phyloP scores from a whole-genome alignment of 2,113 vertebrate genomes.

The Nannospalax galili region DNA sequence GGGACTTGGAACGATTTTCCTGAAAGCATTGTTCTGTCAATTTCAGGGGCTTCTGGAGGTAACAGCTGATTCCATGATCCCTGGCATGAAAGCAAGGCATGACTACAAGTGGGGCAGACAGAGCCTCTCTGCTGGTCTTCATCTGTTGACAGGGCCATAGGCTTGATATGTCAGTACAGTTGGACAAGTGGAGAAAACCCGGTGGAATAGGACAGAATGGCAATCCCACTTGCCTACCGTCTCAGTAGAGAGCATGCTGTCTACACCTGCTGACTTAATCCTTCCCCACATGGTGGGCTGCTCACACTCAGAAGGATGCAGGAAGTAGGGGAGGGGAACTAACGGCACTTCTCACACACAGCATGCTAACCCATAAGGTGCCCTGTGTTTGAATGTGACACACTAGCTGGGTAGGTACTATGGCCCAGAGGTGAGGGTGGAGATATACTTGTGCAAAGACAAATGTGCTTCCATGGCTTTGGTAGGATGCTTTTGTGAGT shows the following conservation, averaged over 20 bases:
- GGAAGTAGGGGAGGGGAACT: background rate
- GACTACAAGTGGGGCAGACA: background rate
- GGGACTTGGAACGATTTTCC: slow-evolving; percentile 43
- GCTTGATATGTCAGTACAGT: background rate
- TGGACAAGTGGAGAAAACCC: background rate
- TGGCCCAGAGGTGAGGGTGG: background rate
- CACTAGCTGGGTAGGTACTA: background rate
- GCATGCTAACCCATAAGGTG: background rate
- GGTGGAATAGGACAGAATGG: background rate
- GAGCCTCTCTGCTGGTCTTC: background rate
- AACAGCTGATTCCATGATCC: slow-evolving; percentile 56
- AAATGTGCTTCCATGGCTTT: background rate
- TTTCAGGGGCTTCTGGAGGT: slow-evolving; percentile 50
- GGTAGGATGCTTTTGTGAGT: background rate
- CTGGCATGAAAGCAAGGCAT: background rate
- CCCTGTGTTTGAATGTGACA: background rate
- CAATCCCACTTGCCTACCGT: background rate
- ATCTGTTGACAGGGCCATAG: background rate
- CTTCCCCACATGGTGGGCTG: background rate
- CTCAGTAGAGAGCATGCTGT: background rate
- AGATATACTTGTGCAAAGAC: background rate
- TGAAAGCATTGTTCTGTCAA: slow-evolving; percentile 38
- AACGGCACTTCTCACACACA: background rate
- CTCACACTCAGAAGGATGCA: background rate
- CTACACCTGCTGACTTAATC: background rate